phyloP scores from a whole-genome alignment of 1,140 invertebrate genomes.

The Caerostris darwini region DNA sequence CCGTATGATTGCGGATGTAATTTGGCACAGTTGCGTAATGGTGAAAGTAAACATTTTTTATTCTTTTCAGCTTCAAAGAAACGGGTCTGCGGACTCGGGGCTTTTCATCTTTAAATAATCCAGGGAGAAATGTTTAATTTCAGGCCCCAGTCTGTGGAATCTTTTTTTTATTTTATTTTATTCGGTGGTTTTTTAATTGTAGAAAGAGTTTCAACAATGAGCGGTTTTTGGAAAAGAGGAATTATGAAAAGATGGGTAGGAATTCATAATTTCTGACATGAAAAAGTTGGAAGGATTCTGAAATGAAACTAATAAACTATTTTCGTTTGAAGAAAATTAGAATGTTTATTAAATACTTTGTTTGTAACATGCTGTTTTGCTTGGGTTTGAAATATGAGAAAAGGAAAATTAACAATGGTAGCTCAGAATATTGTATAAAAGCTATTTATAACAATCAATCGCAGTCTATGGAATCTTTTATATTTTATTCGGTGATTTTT shows the following conservation, averaged over 20 bases:
- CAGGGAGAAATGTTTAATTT: slow-evolving; percentile 29
- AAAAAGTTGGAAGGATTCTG: not conserved
- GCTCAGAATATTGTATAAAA: too few species aligned
- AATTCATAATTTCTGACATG: not conserved
- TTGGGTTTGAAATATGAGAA: too few species aligned
- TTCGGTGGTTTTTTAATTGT: not conserved
- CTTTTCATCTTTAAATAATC: slow-evolving; percentile 21
- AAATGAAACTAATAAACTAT: too few species aligned
- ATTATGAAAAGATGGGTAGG: not conserved
- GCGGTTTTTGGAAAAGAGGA: not conserved
- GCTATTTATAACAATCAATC: too few species aligned
- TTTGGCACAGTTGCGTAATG: not conserved
- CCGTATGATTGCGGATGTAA: slow-evolving; percentile 7
- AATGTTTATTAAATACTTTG: too few species aligned
- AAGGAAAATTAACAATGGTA: too few species aligned
- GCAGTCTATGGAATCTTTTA: not conserved
- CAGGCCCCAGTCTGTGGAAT: not conserved
- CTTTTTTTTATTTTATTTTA: not conserved
- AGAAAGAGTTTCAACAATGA: not conserved
- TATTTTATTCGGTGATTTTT: not conserved
- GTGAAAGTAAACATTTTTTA: slow-evolving; percentile 12
- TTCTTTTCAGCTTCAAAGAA: not conserved
- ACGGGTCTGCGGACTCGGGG: not conserved
- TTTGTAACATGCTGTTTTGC: too few species aligned
- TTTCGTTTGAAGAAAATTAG: too few species aligned